Conservation (phyloP, 2,888 invertebrate genomes). For the Tethea ocularis region DNA sequence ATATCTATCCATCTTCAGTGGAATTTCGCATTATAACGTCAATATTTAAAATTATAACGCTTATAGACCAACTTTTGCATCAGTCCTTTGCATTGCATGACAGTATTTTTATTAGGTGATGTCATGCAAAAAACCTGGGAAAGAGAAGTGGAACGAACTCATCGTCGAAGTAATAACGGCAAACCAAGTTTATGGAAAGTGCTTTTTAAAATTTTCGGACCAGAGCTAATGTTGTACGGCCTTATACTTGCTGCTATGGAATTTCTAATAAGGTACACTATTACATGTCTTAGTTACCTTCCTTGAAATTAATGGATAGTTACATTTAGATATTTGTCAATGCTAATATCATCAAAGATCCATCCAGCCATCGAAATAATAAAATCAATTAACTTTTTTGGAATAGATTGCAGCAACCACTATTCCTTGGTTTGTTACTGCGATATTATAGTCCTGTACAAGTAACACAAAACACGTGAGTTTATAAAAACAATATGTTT, state of each 20-base stretch:
- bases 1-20: no score
- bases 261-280: constrained; percentile 82
- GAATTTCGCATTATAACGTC: no score
- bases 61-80: neutral
- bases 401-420: constrained; percentile 85
- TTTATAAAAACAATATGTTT: constrained; percentile 16
- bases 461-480: constrained; percentile 58
- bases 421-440: constrained; percentile 85
- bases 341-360: no score
- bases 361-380: no score
- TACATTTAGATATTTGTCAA: no score
- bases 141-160: constrained; percentile 72
- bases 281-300: no score
- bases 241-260: constrained; percentile 85
- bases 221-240: constrained; percentile 85
- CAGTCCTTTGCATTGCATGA: neutral
- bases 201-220: constrained; percentile 85
- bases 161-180: constrained; percentile 35
- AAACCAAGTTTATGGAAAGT: constrained; percentile 85
- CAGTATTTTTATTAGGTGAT: no score
- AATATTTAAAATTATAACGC: no score
- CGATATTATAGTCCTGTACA: constrained; percentile 79
- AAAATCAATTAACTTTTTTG: constrained; percentile 13
- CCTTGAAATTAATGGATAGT: neutral
- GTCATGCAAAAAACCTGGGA: constrained; percentile 86